Evolutionary conservation across 1,140 invertebrate genomes (phyloP).

Genomic region (Drosophila fuyamai): DNA sequence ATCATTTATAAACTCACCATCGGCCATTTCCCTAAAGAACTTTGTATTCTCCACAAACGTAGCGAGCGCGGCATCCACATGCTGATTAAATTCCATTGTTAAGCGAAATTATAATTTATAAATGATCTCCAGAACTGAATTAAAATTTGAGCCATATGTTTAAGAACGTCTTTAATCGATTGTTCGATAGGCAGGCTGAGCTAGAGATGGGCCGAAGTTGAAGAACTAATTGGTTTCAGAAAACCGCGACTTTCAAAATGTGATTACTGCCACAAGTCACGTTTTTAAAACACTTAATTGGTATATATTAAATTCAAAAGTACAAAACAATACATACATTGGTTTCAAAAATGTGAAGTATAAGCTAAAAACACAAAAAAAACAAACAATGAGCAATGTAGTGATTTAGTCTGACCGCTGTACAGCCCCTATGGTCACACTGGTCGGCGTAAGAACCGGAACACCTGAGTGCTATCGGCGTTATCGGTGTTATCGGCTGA

Average conservation of each 20-base stretch:
- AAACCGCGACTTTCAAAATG: neutral
- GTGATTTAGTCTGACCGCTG: no score
- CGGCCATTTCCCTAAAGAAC: constrained; percentile 10
- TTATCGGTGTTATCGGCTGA: constrained; percentile 1
- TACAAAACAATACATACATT: no score
- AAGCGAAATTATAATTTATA: neutral
- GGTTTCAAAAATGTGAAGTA: no score
- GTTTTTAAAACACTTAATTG: no score
- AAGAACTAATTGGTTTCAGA: neutral
- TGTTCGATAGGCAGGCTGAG: constrained; percentile 7
- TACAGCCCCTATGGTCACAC: neutral
- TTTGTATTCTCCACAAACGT: constrained; percentile 10
- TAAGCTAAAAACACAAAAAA: no score
- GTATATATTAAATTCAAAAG: no score
- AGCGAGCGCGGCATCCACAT: neutral
- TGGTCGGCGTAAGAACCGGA: neutral
- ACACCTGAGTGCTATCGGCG: neutral
- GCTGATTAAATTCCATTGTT: constrained; percentile 12
- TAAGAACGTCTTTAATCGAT: neutral
- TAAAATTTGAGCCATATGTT: neutral
- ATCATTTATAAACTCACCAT: neutral
- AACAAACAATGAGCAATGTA: no score
- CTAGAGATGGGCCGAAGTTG: neutral
- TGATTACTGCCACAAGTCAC: no score
- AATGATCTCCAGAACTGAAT: neutral